These are phyloP conservation scores for Sinonovacula constricta DNA, from an alignment of 1,140 invertebrate genomes.

Conservation along the genomic window DNA sequence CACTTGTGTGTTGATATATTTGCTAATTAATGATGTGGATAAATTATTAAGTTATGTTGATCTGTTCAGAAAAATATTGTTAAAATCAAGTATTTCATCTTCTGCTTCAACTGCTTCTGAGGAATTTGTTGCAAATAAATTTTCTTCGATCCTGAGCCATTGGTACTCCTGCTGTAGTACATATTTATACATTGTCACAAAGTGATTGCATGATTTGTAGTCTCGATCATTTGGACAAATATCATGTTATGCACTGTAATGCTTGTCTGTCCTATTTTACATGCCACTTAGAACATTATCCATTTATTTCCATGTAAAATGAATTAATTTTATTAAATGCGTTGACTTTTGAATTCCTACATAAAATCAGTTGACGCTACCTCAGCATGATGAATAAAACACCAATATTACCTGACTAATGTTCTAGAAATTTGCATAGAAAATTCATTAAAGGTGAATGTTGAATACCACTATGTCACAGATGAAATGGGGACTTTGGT, in stretches of 20 bases:
- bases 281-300: neutral
- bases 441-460: neutral
- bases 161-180: neutral
- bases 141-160: neutral
- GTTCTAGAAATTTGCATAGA: neutral
- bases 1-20: too few relatives aligned
- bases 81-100: too few relatives aligned
- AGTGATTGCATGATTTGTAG: too few relatives aligned
- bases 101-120: too few relatives aligned
- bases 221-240: too few relatives aligned
- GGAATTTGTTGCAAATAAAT: too few relatives aligned
- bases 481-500: too few relatives aligned
- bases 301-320: neutral
- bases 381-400: neutral
- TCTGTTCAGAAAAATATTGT: too few relatives aligned
- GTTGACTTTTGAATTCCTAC: neutral
- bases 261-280: neutral
- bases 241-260: too few relatives aligned
- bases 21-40: too few relatives aligned
- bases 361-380: neutral
- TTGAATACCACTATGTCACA: neutral
- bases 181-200: neutral
- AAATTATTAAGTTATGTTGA: too few relatives aligned
- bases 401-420: neutral
- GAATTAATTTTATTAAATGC: neutral